Base-by-base conservation (phyloP, 2,113 vertebrate genomes). In the Chionis minor region DNA sequence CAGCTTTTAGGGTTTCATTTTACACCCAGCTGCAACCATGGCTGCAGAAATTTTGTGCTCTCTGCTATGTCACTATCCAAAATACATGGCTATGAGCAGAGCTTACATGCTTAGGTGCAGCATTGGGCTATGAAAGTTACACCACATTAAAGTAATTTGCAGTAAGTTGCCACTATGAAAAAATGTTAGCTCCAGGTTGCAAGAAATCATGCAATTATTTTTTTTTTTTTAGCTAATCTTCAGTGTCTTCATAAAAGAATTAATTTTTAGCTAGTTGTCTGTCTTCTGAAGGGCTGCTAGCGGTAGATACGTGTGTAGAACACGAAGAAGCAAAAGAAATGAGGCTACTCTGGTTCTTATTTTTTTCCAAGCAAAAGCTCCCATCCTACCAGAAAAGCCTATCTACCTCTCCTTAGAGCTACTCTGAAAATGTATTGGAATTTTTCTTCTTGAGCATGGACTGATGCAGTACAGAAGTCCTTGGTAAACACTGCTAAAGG, bases 261-360 rank as follows among this genome's bases (percentile, higher is more conserved):
- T 0, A 45, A 4, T 23, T 79, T 96, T 91, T 72, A 88, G 8
- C 6, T 35, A 40, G 24, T 10, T 47, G 18, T 2, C 10, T 86
- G 14, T 40, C 33, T 77, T 90, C 58, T 65, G 52, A 10, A 62
- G 15, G 28, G 5, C 23, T 81, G 12, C 20, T 66, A 61, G 35
- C 42, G 4, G 27, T 49, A 65, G 32, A 28, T 38, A 22, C 17
- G 14, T 24, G 21, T 56, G 32, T 61, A 75, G 38, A 26, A 72
- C 35, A 59, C 33, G 63, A 74, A 79, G 17, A 26, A 75, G 19
- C 9, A 77, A 24, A 62, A 24, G 16, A 86, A 75, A 56, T 8
- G 63, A 47, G 5, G 10, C 6, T 63, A n/a, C 0, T 1, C 6
- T 32, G 4, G 3, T 65, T 65, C 19, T 54, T 38, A 18, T 14